These are phyloP conservation scores for Pandion haliaetus DNA, from an alignment of 2,113 vertebrate genomes.

Conservation along the genomic window DNA sequence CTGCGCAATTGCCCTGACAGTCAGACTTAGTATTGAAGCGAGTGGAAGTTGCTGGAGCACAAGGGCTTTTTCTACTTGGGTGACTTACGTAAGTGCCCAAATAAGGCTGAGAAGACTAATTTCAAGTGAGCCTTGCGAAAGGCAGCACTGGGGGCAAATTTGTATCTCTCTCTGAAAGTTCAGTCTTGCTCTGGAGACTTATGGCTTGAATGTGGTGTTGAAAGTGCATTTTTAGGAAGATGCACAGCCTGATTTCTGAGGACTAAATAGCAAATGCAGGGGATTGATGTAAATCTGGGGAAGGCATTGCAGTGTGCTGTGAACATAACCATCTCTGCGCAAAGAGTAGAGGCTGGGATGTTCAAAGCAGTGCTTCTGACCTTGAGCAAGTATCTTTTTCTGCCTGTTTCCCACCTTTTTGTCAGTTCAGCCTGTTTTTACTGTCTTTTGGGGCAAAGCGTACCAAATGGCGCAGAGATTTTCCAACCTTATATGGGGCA, in stretches of 20 bases:
- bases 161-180: neutral
- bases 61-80: neutral
- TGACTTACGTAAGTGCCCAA: neutral
- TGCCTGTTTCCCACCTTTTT: neutral
- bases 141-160: neutral
- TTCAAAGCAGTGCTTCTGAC: neutral
- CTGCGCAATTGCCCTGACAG: neutral
- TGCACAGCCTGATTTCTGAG: neutral
- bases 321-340: neutral
- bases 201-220: rapidly evolving
- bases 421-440: neutral
- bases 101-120: neutral
- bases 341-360: neutral
- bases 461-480: neutral
- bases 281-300: neutral
- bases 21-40: neutral
- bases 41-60: neutral
- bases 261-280: neutral
- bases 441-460: neutral
- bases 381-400: neutral
- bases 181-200: neutral
- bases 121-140: neutral
- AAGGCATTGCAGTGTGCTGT: neutral
- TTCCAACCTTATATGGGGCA: neutral
- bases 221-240: neutral